Conservation (phyloP, 2,113 vertebrate genomes). For the Pomatorhinus ruficollis region DNA sequence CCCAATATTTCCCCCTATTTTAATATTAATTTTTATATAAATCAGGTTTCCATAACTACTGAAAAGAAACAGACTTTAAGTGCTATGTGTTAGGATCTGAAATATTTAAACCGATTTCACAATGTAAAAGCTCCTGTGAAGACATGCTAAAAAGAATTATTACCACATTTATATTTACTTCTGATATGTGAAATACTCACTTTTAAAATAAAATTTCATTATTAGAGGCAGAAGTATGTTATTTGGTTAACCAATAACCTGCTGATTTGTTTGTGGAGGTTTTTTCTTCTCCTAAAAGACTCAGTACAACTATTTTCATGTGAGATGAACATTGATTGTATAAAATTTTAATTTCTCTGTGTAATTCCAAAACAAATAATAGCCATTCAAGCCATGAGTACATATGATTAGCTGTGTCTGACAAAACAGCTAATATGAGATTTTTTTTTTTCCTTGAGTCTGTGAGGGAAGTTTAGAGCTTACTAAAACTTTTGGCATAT, state of each 20-base stretch:
- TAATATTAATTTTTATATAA: not conserved
- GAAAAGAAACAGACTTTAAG: not conserved
- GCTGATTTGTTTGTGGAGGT: fast-evolving
- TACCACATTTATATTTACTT: not conserved
- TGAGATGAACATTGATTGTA: not conserved
- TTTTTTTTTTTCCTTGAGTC: not conserved
- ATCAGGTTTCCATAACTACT: not conserved
- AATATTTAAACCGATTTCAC: not conserved
- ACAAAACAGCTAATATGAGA: not conserved
- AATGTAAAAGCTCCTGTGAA: not conserved
- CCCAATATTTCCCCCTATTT: not conserved
- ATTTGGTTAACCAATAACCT: not conserved
- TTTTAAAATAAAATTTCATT: not conserved
- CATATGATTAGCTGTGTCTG: not conserved
- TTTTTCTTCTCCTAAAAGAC: not conserved
- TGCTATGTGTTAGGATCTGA: not conserved
- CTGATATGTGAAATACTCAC: not conserved
- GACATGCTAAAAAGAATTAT: not conserved
- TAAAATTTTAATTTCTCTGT: not conserved
- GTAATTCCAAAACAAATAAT: not conserved
- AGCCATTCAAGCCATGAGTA: not conserved
- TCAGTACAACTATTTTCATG: not conserved
- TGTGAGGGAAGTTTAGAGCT: not conserved
- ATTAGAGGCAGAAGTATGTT: not conserved
- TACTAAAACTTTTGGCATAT: not conserved